phyloP scores from a whole-genome alignment of 2,888 invertebrate genomes.

The Drosophila monieri region DNA sequence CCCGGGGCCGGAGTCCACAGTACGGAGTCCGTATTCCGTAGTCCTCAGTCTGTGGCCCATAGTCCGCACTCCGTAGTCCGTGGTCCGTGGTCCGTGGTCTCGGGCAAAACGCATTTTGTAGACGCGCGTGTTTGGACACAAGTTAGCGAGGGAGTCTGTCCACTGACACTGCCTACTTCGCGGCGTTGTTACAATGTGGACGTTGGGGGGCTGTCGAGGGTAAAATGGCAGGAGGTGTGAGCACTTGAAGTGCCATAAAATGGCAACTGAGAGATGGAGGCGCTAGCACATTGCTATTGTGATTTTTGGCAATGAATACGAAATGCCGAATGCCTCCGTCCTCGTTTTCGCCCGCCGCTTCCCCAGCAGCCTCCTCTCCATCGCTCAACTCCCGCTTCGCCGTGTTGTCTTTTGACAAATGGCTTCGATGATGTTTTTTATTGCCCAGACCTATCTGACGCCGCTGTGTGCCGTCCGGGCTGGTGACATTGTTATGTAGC shows the following conservation, averaged over 20 bases:
- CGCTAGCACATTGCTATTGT: conserved; percentile 57
- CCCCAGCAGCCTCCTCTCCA: not conserved
- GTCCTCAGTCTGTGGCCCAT: not conserved
- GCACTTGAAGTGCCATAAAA: conserved; percentile 41
- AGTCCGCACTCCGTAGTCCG: not conserved
- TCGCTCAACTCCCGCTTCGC: conserved; percentile 10
- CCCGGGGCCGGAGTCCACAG: conserved; percentile 1
- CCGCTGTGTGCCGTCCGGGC: conserved; percentile 43
- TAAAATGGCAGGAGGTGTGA: conserved; percentile 11
- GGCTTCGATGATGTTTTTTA: conserved; percentile 78
- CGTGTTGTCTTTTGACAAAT: conserved; percentile 71
- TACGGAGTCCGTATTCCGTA: not conserved
- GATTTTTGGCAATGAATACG: conserved; percentile 78
- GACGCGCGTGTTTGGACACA: conserved; percentile 71
- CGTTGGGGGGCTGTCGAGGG: conserved; percentile 4
- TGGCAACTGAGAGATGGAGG: conserved; percentile 8
- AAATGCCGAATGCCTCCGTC: conserved; percentile 53
- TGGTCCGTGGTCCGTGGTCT: conserved; percentile 1
- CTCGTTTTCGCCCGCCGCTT: conserved; percentile 29
- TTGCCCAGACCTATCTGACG: conserved; percentile 64
- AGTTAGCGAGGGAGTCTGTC: conserved; percentile 61
- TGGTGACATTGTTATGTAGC: conserved; percentile 50
- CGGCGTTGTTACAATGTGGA: conserved; percentile 51
- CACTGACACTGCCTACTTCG: conserved; percentile 59
- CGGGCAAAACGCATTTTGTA: conserved; percentile 61